Evolutionary conservation across 1,140 invertebrate genomes (phyloP), one percentile per base, ranked within the genome.

Genomic region (Orius laevigatus): DNA sequence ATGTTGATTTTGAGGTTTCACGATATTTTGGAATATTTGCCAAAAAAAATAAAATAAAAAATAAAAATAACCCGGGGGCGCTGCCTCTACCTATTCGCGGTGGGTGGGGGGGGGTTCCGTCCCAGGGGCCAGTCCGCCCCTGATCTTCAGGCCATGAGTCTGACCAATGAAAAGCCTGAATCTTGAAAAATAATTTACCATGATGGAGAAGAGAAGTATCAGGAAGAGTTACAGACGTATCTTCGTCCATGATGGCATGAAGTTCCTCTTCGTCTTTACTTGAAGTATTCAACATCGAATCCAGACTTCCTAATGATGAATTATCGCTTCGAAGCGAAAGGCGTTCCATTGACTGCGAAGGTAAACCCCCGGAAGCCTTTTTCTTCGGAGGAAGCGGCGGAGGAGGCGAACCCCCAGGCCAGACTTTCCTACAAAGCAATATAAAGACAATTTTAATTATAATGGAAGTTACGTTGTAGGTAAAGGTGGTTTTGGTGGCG

Each of bases 201-300:
- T 55, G 54, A 34, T 20, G 36, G 8, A 32, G 45, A 10, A 41
- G 14, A n/a, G 46, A 16, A 38, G 35, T 39, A 12, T 48, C 46
- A 5, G 46, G 46, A 10, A 48, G 46, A 19, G 32, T 48, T 16
- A 36, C 43, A 34, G 66, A 67, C 53, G 65, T 66, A 48, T 69
- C 67, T 51, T 67, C 65, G 54, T 69, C 66, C 58, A 76, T 76
- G 46, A 76, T 70, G 53, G 62, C 75, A 55, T 69, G 66, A 33
- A 77, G 70, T 64, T 79, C 76, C 35, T 66, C 64, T 43, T 79
- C 78, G 57, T 85, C 82, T 54, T 84, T 80, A 42, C 79, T 74
- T 5, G 82, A 84, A 51, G 82, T 78, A 65, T 86, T 87, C 44
- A 86, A 62, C 57, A 84, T 81, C 0, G 84, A 88, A 63, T 89